Evolutionary conservation across 2,113 vertebrate species (phyloP).

Genomic region (Mastomys natalensis): DNA sequence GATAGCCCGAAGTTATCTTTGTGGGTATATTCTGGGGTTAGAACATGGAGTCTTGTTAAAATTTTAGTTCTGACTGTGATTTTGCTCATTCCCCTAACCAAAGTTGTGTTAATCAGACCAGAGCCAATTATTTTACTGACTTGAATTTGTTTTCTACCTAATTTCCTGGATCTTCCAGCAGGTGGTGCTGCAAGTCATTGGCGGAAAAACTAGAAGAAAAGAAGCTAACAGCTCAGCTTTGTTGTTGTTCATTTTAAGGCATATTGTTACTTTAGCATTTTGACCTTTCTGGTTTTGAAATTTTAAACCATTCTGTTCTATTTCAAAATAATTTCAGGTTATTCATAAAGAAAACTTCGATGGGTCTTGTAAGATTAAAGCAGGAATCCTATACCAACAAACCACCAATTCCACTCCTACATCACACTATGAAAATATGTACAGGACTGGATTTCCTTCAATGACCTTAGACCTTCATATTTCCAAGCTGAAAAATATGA

Average conservation of each 20-base stretch:
- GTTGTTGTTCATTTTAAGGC: constrained; percentile 15
- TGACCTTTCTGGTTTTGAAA: constrained; percentile 40
- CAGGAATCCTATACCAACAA: constrained; percentile 67
- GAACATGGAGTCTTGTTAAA: not conserved
- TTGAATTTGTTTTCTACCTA: constrained; percentile 56
- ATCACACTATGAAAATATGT: constrained; percentile 60
- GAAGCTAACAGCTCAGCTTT: not conserved
- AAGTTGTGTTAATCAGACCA: not conserved
- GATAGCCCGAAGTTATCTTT: not conserved
- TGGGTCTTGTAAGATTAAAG: constrained; percentile 52
- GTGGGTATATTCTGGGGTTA: not conserved
- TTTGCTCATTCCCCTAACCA: not conserved
- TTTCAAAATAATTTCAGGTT: constrained; percentile 9
- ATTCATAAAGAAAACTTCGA: constrained; percentile 34
- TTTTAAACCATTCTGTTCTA: constrained; percentile 9
- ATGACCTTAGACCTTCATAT: constrained; percentile 63
- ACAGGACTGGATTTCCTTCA: constrained; percentile 37
- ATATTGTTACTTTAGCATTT: not conserved
- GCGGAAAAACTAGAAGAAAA: not conserved
- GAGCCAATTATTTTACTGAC: not conserved
- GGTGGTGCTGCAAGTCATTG: constrained; percentile 67
- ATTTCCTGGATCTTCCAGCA: constrained; percentile 65
- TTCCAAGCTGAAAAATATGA: constrained; percentile 59
- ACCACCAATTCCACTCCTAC: constrained; percentile 35
- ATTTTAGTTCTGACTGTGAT: constrained; percentile 29